Conservation (phyloP, 2,797 vertebrate species). For the Hypotaenidia okinawae region DNA sequence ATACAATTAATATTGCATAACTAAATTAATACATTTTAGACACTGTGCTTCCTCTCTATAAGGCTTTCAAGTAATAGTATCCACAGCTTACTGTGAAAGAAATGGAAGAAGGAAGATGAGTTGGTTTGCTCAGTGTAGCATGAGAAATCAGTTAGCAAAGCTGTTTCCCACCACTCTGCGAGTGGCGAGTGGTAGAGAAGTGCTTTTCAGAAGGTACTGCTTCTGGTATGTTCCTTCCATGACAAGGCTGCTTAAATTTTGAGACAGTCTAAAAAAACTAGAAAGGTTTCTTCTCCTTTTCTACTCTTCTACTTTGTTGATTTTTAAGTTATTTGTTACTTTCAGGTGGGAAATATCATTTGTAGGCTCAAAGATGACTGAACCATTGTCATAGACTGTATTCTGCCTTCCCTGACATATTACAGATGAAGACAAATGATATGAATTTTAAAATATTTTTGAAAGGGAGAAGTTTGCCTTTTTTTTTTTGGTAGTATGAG, state of each 20-base stretch:
- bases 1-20: constrained; percentile 3
- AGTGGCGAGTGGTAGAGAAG: not conserved
- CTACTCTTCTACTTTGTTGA: not conserved
- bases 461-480: not conserved
- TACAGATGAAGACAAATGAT: not conserved
- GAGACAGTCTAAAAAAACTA: not conserved
- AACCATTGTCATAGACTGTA: not conserved
- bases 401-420: not conserved
- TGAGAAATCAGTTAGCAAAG: not conserved
- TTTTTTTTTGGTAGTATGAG: not conserved
- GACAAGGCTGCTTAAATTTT: not conserved
- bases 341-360: not conserved
- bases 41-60: not conserved
- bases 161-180: not conserved
- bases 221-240: not conserved
- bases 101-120: not conserved
- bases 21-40: not conserved
- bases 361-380: not conserved
- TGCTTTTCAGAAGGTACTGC: not conserved
- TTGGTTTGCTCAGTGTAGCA: not conserved
- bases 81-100: not conserved
- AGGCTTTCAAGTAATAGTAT: not conserved
- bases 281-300: not conserved
- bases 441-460: not conserved
- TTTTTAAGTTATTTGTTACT: not conserved